Conservation (phyloP, 2,113 vertebrate species). For the Eulemur rufifrons region DNA sequence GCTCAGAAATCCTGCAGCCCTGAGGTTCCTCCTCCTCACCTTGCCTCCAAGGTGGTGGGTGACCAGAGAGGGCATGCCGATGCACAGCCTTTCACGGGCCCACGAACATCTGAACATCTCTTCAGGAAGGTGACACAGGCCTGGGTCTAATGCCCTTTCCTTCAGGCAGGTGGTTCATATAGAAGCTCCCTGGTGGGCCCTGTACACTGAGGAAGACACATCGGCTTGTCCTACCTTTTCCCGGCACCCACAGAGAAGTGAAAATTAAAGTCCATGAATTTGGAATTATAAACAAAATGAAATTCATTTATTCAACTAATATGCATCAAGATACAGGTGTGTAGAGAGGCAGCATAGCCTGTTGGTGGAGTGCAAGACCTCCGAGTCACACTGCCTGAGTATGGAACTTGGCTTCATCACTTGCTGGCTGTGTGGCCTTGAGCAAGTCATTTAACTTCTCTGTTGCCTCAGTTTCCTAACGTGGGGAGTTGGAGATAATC, state of each 20-base stretch:
- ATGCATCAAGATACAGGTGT: not conserved
- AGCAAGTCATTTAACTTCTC: not conserved
- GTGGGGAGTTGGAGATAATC: slow-evolving; percentile 7
- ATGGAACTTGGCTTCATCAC: not conserved
- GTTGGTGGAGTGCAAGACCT: not conserved
- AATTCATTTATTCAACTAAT: not conserved
- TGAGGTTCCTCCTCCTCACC: not conserved
- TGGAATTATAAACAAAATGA: not conserved
- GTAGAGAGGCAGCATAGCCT: not conserved
- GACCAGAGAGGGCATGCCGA: not conserved
- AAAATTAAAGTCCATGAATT: not conserved
- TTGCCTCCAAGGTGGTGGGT: not conserved
- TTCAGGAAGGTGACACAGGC: not conserved
- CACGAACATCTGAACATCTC: not conserved
- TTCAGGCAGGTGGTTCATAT: not conserved
- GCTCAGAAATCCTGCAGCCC: not conserved
- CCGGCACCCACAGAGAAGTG: not conserved
- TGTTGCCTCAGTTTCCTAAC: slow-evolving; percentile 34
- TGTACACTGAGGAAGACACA: not conserved
- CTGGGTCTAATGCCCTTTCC: not conserved
- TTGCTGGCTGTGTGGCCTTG: not conserved
- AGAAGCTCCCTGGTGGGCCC: not conserved
- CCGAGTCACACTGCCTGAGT: not conserved
- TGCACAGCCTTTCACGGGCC: not conserved
- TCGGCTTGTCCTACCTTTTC: not conserved